Base-by-base conservation (phyloP, 2,113 vertebrate species). In the Ceuthmochares aereus region DNA sequence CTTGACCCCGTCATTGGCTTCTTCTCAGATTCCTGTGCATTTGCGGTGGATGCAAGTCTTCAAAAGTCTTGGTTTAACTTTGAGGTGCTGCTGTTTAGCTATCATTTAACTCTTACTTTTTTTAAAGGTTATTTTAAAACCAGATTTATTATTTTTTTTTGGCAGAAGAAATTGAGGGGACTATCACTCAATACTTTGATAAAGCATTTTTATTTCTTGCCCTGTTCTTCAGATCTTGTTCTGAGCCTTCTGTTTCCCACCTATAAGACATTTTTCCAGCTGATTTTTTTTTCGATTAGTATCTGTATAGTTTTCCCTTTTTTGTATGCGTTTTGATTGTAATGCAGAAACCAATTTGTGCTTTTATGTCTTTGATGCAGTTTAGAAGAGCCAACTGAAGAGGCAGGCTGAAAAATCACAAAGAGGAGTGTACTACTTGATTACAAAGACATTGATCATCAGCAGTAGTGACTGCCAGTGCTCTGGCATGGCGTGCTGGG, bases 1-100 rank as follows among this genome's bases (percentile, higher is more conserved):
- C 17, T 89, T 52, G 12, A 76, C 40, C 7, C 52, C 10, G 0
- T 3, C 23, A 70, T 37, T 60, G n/a, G 42, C 1, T 0, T 4
- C 37, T 49, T 36, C 43, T 54, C 14, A 18, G 45, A 49, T 60
- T 86, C 36, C 3, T 29, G 11, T 60, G 11, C 19, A 8, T 62
- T 80, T 90, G 22, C 55, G 20, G 17, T 34, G 13, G 36, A 69
- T 12, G 8, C 15, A 36, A 43, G 19, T 64, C 29, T 77, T 80
- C 18, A 40, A 6, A 90, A 95, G 20, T 37, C 49, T 91, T 73
- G n/a, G 23, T 90, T 90, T 89, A 70, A 72, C 14, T 62, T 14
- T 1, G 18, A 55, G 7, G 4, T 63, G 56, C 42, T 89, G 42
- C 30, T 83, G 2, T 15, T 90, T 17, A 60, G 20, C 32, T 79